phyloP scores from a whole-genome alignment of 2,113 vertebrate species.

The Cervus canadensis region DNA sequence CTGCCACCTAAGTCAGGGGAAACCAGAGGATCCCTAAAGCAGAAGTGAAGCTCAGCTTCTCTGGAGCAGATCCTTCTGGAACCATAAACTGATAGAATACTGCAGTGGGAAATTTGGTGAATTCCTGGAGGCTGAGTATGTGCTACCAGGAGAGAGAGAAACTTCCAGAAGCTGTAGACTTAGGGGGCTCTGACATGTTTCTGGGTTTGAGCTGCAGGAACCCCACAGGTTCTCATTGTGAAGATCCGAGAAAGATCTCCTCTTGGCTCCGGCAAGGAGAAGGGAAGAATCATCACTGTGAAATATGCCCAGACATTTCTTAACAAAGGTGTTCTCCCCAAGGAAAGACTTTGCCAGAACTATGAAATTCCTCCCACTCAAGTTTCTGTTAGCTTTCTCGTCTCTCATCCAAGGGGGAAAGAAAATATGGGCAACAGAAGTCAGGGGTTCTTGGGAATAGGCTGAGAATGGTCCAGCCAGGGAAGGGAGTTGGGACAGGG shows the following conservation, averaged over 20 bases:
- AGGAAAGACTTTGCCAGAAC: neutral
- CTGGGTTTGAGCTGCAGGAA: neutral
- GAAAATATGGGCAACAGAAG: neutral
- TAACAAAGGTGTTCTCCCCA: neutral
- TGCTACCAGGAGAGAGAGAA: neutral
- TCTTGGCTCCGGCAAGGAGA: neutral
- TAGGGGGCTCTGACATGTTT: rapidly evolving
- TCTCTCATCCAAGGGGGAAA: neutral
- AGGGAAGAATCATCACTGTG: neutral
- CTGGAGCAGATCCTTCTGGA: neutral
- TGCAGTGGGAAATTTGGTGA: rapidly evolving
- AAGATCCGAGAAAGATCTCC: no score
- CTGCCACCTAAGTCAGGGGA: neutral
- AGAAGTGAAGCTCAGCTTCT: no score
- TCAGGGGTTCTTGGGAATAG: neutral
- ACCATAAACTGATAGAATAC: neutral
- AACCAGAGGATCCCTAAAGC: neutral
- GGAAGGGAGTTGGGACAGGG: neutral
- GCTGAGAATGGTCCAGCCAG: neutral
- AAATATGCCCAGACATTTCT: neutral
- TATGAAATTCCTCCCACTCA: neutral
- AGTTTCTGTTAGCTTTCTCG: neutral
- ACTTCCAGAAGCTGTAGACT: neutral
- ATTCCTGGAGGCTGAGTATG: neutral
- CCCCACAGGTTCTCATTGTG: neutral